Evolutionary conservation across 2,797 vertebrate species (phyloP), one percentile per base, ranked within the genome.

Genomic region (Lagocephalus sceleratus): DNA sequence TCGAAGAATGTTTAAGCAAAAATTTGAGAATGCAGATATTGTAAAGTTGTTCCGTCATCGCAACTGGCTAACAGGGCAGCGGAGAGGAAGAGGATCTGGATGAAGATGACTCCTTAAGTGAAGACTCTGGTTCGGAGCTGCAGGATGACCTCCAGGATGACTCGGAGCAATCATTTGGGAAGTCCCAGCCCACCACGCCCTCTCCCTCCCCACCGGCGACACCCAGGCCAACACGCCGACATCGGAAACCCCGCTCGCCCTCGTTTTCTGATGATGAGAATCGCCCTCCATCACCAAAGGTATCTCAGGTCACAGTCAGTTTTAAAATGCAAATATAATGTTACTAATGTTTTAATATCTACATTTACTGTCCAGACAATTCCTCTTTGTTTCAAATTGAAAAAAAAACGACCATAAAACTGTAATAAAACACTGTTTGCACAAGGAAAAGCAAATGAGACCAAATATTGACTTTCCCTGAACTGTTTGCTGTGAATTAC

Each of bases 231-330:
- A 86, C 85, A 1, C 88, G 89, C 21, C 82, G 88, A 52, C 93
- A 94, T 53, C 90, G 92, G 68, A 98, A 95, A 77, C 91, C 92
- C 43, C 90, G 86, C 59, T 91, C 94, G 2, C 93, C 93, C 15
- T 97, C 94, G 4, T 94, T 93, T 80, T 96, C 95, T 2, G 95
- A 97, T 57, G 95, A 95, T 66, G 94, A 96, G 82, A 96, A 96
- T 75, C 94, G 91, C 56, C 94, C 94, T 60, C 95, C 95, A 54
- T 95, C 93, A 0, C 94, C 95, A 83, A 98, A 98, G 93, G 97
- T 99, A 88, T 53, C 5, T 6, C 53, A 54, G 17, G n/a, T 42
- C 8, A 42, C 16, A 10, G 1, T 19, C 6, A 7, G 7, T 42
- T 42, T 42, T 42, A 42, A 42, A 17, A 42, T 42, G n/a, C n/a